A percentile compares a stretch with the other conserved stretches of the same genome.
phyloP scores from a whole-genome alignment of 2,888 invertebrate genomes.

The Acrobeloides nanus region DNA sequence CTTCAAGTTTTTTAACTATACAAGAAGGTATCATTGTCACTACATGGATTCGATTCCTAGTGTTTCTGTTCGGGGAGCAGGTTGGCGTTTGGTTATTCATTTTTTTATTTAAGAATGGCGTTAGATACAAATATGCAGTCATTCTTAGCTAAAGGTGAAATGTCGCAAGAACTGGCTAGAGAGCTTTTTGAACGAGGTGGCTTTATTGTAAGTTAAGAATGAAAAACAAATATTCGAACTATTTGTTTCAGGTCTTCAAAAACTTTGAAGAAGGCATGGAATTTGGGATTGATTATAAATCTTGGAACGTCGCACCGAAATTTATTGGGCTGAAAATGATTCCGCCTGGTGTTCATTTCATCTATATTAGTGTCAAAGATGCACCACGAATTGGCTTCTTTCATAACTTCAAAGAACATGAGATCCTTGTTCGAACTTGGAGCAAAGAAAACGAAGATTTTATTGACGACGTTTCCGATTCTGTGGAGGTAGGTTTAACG shows the following conservation, averaged over 20 bases:
- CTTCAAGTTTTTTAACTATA: no score
- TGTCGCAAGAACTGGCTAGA: slow-evolving; percentile 16
- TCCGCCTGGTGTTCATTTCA: slow-evolving; percentile 86
- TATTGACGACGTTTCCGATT: slow-evolving; percentile 20
- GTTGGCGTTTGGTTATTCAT: no score
- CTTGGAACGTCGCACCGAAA: slow-evolving; percentile 80
- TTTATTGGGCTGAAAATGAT: slow-evolving; percentile 97
- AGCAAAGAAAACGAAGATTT: slow-evolving; percentile 69
- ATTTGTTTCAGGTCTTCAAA: slow-evolving; percentile 63
- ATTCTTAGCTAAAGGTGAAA: no score
- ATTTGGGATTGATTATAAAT: slow-evolving; percentile 87
- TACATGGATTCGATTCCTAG: no score
- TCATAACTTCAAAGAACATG: slow-evolving; percentile 72
- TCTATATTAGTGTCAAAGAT: slow-evolving; percentile 68
- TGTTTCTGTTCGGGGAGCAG: no score
- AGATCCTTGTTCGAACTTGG: slow-evolving; percentile 82
- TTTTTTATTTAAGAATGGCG: no score
- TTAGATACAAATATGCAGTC: no score
- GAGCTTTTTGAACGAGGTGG: slow-evolving; percentile 14
- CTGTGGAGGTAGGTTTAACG: slow-evolving; percentile 27
- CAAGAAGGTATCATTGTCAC: no score
- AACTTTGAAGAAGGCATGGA: slow-evolving; percentile 81
- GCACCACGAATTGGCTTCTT: slow-evolving; percentile 64
- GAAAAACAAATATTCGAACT: no score
- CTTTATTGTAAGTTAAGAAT: slow-evolving; percentile 12